Evolutionary conservation across 35 echinoderm and acorn worm species (phyloP).

Genomic region (Chiridota heheva): DNA sequence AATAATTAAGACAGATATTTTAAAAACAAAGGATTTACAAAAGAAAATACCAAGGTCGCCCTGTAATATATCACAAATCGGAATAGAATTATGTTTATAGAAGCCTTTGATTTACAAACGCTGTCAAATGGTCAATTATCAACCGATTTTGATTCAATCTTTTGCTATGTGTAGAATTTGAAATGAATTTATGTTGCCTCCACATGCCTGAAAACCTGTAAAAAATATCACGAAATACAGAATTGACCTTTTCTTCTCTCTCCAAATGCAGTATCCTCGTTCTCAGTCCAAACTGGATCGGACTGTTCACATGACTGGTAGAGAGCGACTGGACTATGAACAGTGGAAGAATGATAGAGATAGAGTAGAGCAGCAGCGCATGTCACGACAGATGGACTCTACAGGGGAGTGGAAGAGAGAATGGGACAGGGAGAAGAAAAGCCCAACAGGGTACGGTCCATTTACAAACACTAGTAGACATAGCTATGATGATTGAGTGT

Average conservation of each 20-base stretch:
- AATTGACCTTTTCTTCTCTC: background rate
- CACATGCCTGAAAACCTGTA: no score
- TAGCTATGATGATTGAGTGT: background rate
- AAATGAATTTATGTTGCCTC: no score
- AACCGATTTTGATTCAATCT: no score
- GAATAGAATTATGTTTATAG: no score
- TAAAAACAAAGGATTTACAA: no score
- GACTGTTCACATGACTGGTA: slow-evolving; percentile 77
- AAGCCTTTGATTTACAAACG: no score
- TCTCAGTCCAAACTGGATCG: slow-evolving; percentile 54
- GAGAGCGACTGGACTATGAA: slow-evolving; percentile 85
- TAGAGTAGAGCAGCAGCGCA: slow-evolving; percentile 77
- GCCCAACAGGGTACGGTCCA: slow-evolving; percentile 15
- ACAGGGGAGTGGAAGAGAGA: slow-evolving; percentile 69
- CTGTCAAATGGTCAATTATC: no score
- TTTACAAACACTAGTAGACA: background rate
- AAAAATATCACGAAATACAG: no score
- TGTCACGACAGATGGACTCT: slow-evolving; percentile 69
- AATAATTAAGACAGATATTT: no score
- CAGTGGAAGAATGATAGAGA: slow-evolving; percentile 90
- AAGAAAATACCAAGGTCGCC: no score
- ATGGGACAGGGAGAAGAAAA: slow-evolving; percentile 73
- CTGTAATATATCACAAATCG: no score
- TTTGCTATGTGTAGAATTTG: no score
- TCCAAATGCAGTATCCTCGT: slow-evolving; percentile 5